Evolutionary conservation across 1,140 invertebrate species (phyloP).

Genomic region (Saccostrea cuccullata): DNA sequence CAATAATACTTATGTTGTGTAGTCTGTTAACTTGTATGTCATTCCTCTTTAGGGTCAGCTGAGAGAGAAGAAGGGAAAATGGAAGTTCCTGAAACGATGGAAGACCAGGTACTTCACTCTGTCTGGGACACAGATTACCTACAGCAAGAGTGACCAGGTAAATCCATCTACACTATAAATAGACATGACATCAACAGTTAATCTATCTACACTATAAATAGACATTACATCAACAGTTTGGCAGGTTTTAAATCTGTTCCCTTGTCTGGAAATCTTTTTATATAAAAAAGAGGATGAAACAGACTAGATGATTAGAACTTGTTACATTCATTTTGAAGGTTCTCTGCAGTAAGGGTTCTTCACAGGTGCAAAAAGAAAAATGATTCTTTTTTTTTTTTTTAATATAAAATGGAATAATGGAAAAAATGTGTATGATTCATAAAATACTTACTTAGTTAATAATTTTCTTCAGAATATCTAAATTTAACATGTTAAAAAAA

Average conservation of each 20-base stretch:
- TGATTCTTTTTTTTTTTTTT: too few relatives aligned
- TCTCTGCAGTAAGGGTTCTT: too few relatives aligned
- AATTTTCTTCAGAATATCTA: too few relatives aligned
- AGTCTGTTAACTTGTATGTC: conserved; percentile 70
- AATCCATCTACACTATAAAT: conserved; percentile 67
- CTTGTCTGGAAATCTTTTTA: background rate
- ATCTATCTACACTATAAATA: background rate
- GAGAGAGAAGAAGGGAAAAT: conserved; percentile 96
- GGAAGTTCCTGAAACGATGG: conserved; percentile 94
- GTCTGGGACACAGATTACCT: conserved; percentile 92
- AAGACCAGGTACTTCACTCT: conserved; percentile 95
- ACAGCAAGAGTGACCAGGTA: conserved; percentile 87
- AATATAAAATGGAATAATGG: too few relatives aligned
- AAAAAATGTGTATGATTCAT: too few relatives aligned
- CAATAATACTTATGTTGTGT: background rate
- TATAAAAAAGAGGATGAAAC: background rate
- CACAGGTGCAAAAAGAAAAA: too few relatives aligned
- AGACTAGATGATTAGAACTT: too few relatives aligned
- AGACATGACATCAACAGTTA: background rate
- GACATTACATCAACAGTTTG: background rate
- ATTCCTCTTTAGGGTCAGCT: conserved; percentile 86
- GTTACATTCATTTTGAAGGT: too few relatives aligned
- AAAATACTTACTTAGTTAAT: too few relatives aligned
- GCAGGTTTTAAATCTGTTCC: background rate
- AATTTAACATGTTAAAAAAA: too few relatives aligned